Evolutionary conservation across 2,888 invertebrate genomes (phyloP), one percentile per base, ranked within the genome.

Genomic region (Dynastes hyllus): DNA sequence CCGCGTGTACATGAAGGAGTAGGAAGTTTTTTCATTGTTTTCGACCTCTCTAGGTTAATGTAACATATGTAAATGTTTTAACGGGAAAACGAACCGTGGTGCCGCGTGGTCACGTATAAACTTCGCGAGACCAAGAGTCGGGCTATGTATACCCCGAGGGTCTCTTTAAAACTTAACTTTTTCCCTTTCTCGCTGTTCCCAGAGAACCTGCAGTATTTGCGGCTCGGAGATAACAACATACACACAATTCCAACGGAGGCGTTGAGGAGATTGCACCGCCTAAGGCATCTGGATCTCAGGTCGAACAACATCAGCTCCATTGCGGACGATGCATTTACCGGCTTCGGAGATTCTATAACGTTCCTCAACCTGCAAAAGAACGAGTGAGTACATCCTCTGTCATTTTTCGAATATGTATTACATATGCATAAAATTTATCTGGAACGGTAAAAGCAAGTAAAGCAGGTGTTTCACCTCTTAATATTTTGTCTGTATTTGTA

Each of bases 361-460:
- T 97, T 97, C 90, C 92, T 97, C 40, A 96, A 96, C 88, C 90
- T 97, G 82, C 96, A 97, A 86, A 97, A 97, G 88, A 97, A 97
- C 88, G 94, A 95, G 97, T 97, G 91, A 94, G 94, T 90, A 67
- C 40, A 66, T 40, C 9, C 22, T 8, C 16, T 22, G 2, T 22
- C 22, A 63, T 63, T 32, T 32, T 61, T 77, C 66, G 65, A 37
- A 9, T 37, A 75, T 22, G 22, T 27, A 13, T 51, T 29, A 2
- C 22, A 5, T 53, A 69, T 51, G 51, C 29, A 13, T 32, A 0
- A 11, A 55, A 55, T 55, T 45, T 45, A 45, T 11, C 2, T 11
- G 45, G 11, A 45, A 37, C 32, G 32, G 32, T 37, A 37, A 37
- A 37, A 5, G 32, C 0, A 45, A 8, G 45, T 11, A 6, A 45